Base-by-base conservation (phyloP, 92 coral and sea anemone species). In the Heteractis magnifica region DNA sequence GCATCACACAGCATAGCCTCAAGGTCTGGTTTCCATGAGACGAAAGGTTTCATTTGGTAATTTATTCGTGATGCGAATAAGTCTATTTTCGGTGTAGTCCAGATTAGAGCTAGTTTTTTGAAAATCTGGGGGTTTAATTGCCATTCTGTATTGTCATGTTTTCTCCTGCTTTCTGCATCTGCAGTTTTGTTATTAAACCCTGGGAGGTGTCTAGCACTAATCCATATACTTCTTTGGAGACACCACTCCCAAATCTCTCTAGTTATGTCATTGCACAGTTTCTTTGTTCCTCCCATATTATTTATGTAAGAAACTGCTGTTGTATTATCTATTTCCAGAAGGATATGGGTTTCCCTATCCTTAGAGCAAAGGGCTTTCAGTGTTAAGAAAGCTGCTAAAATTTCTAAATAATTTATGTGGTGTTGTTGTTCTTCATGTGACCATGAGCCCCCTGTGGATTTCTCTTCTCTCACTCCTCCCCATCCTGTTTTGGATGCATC, bases 401-500 rank as follows among this genome's bases (percentile, higher is more conserved):
- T 59, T 20, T 65, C 72, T n/a, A 65, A 65, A 65, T 19, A 65
- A 20, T 65, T 65, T 5, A 21, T 65, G 10, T 65, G 72, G 12
- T 65, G 7, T 65, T 65, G 72, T 65, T 65, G 72, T 65, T 65
- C 72, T 65, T 65, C 11, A 65, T n/a, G 20, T 65, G 72, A n/a
- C 72, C 72, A 65, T 59, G 65, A 8, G 15, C 65, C 65, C 65
- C 65, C 65, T 59, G 41, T 65, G 72, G 26, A 65, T 20, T 65
- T n/a, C 11, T 23, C 11, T 65, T 65, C 7, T 65, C 41, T 65
- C 72, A 65, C 72, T 65, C 72, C 93, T 79, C 90, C 86, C 88
- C 90, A 90, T 6, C 86, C 87, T 1, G 80, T 65, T 79, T 72
- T 82, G 20, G 92, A 86, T 16, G 89, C 89, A 82, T 86, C 89